These are phyloP conservation scores for Erannis defoliaria DNA, from an alignment of 2,888 invertebrate species.

Conservation along the genomic window DNA sequence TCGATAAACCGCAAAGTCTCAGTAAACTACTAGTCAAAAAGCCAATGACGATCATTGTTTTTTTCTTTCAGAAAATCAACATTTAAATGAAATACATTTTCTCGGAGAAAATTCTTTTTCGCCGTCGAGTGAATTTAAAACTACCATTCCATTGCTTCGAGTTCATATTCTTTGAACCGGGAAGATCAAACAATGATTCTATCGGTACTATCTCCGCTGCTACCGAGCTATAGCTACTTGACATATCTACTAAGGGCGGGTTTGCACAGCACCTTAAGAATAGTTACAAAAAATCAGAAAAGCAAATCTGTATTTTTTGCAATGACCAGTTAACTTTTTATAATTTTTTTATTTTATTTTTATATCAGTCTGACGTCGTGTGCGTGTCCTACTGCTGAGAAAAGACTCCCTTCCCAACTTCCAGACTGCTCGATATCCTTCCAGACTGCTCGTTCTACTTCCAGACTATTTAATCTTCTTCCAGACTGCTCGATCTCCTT, in stretches of 20 bases:
- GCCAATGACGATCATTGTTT: neutral
- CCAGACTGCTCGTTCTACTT: too few species aligned
- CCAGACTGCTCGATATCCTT: too few species aligned
- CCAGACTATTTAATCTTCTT: too few species aligned
- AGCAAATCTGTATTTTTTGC: too few species aligned
- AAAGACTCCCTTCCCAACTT: too few species aligned
- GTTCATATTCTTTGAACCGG: slow-evolving; percentile 30
- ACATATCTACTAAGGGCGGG: neutral
- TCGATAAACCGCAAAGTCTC: too few species aligned
- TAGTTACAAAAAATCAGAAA: neutral
- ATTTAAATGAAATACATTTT: neutral
- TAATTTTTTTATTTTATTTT: too few species aligned
- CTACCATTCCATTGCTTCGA: slow-evolving; percentile 2
- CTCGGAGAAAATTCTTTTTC: neutral
- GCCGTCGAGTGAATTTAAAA: slow-evolving; percentile 5
- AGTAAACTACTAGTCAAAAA: too few species aligned
- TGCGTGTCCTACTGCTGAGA: too few species aligned
- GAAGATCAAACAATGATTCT: slow-evolving; percentile 25
- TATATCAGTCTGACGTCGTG: too few species aligned
- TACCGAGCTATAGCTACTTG: neutral
- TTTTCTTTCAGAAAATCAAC: neutral
- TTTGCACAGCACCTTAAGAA: neutral
- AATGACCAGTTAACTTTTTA: too few species aligned
- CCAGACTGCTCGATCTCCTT: too few species aligned
- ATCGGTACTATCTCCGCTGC: slow-evolving; percentile 15